Evolutionary conservation across 2,888 invertebrate species (phyloP).

Genomic region (Brachylomia viminalis): DNA sequence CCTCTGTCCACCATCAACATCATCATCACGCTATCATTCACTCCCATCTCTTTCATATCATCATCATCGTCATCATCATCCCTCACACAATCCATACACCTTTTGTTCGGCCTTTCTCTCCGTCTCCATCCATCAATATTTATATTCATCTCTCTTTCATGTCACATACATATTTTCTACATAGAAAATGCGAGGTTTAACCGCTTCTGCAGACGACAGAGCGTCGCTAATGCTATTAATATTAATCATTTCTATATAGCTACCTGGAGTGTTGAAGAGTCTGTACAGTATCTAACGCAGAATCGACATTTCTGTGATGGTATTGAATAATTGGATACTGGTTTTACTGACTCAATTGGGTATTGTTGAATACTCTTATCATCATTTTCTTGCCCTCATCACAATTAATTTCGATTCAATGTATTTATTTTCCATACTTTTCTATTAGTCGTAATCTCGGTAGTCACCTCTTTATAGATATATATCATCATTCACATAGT

Average conservation of each 20-base stretch:
- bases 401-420: neutral
- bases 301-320: constrained; percentile 24
- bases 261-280: constrained; percentile 27
- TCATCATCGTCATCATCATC: too few species aligned
- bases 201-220: constrained; percentile 18
- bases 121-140: neutral
- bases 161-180: constrained; percentile 47
- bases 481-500: neutral
- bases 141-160: too few species aligned
- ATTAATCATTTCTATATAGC: constrained; percentile 70
- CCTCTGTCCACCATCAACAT: too few species aligned
- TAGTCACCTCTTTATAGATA: neutral
- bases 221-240: constrained; percentile 58
- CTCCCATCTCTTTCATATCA: neutral
- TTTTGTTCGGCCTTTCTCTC: neutral
- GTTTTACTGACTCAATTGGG: neutral
- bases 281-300: constrained; percentile 17
- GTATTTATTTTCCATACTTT: neutral
- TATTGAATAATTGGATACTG: neutral
- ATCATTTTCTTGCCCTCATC: neutral
- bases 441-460: neutral
- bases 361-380: neutral
- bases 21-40: neutral
- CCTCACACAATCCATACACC: too few species aligned
- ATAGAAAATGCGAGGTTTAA: constrained; percentile 59